Percentiles rank a stretch among this genome's conserved stretches.
phyloP scores from a whole-genome alignment of 2,797 vertebrate species.

The Syngnathus acus region DNA sequence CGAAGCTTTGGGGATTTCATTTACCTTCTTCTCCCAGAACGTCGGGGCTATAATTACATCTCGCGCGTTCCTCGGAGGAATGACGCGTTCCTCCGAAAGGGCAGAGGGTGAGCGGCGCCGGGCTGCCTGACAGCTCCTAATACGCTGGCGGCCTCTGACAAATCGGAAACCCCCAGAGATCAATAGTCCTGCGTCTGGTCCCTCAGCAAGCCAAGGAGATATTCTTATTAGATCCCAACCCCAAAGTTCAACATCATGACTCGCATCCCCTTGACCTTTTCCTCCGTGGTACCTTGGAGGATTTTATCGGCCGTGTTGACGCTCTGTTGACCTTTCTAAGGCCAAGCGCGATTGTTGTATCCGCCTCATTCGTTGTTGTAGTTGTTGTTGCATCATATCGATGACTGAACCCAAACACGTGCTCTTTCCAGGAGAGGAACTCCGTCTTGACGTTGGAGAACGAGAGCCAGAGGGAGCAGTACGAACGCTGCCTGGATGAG shows the following conservation, averaged over 20 bases:
- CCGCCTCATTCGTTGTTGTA: slow-evolving; percentile 4
- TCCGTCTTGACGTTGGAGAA: slow-evolving; percentile 81
- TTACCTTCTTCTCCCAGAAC: slow-evolving; percentile 6
- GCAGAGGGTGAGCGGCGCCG: slow-evolving; percentile 48
- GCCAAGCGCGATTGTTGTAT: slow-evolving; percentile 19
- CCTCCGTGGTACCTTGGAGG: slow-evolving; percentile 49
- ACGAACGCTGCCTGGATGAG: slow-evolving; percentile 88
- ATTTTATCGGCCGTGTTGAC: slow-evolving; percentile 55
- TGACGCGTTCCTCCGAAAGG: slow-evolving; percentile 47
- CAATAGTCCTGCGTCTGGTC: slow-evolving; percentile 64
- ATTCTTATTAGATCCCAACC: slow-evolving; percentile 62
- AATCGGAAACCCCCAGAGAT: slow-evolving; percentile 76
- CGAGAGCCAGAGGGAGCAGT: slow-evolving; percentile 85
- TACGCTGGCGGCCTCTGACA: slow-evolving; percentile 66
- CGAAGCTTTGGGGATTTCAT: slow-evolving; percentile 6
- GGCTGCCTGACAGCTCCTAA: slow-evolving; percentile 62
- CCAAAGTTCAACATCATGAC: slow-evolving; percentile 82
- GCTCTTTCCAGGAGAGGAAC: slow-evolving; percentile 75
- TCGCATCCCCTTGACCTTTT: slow-evolving; percentile 80
- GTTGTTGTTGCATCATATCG: slow-evolving; percentile 16
- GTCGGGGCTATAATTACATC: slow-evolving; percentile 45
- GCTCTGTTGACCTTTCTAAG: slow-evolving; percentile 60
- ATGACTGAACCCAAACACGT: not conserved
- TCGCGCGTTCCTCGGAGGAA: slow-evolving; percentile 34
- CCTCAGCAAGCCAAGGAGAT: slow-evolving; percentile 50